Base-by-base conservation (phyloP, 2,113 vertebrate genomes). In the Rhea americana region DNA sequence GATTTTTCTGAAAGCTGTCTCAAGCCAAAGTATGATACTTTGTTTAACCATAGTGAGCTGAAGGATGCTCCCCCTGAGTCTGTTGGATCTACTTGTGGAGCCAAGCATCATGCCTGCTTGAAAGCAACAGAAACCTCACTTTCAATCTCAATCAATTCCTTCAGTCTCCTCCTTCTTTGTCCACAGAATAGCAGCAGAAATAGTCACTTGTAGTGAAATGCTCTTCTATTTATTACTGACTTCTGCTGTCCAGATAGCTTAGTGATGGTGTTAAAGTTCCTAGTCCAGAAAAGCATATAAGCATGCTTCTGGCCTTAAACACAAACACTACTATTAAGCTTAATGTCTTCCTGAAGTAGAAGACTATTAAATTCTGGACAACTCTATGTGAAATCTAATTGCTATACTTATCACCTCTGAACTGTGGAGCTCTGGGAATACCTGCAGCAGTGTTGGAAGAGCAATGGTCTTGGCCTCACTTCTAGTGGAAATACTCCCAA, bases 391-490 rank as follows among this genome's bases (percentile, higher is more conserved):
- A 92, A 87, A 89, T 79, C 63, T 87, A 82, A 93, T 53, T 82
- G 71, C 55, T 91, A 0, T 66, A 74, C 75, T 95, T 96, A 82
- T 61, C 94, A 85, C 89, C 65, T 93, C 75, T 77, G 75, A 91
- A 74, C n/a, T 45, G 3, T 55, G 43, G 32, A 87, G 50, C 3
- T 92, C 39, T 89, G 56, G 59, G 91, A 94, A 92, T 63, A 87
- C 71, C 91, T 94, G 92, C 85, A 92, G 79, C 87, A 93, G 26
- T 7, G 55, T 16, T 70, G 32, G 48, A 67, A 73, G 30, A 88
- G 32, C n/a, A 84, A 19, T 8, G 50, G 24, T 28, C 25, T 59
- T 70, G 30, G 25, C 35, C 51, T 78, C 28, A 18, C 5, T 71
- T 88, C 43, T 56, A 73, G n/a, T 37, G n/a, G 30, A 88, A 93